Conservation (phyloP, 2,888 invertebrate species). For the Miltochrista miniata region DNA sequence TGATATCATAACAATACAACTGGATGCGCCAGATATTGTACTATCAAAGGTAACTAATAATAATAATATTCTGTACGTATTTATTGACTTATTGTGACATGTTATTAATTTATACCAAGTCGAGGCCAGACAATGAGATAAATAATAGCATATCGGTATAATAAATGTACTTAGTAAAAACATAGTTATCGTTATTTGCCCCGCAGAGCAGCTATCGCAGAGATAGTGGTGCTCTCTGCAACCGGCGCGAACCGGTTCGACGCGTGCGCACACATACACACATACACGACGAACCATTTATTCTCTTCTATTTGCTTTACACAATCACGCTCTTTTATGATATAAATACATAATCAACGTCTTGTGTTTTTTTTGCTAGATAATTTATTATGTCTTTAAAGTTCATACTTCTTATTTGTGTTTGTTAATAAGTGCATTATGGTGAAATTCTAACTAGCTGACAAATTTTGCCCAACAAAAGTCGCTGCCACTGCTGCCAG, state of each 20-base stretch:
- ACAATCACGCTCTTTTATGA: no score
- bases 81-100: conserved; percentile 1
- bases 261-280: conserved; percentile 9
- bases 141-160: conserved; percentile 10
- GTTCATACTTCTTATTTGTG: no score
- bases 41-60: not conserved
- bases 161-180: conserved; percentile 10
- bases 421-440: no score
- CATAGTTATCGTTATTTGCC: conserved; percentile 25
- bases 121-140: conserved; percentile 12
- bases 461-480: no score
- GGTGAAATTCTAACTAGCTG: no score
- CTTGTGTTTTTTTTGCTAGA: no score
- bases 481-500: no score
- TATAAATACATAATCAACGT: no score
- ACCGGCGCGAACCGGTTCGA: conserved; percentile 22
- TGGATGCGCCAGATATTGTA: not conserved
- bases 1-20: not conserved
- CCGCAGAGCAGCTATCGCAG: conserved; percentile 21
- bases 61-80: conserved; percentile 1
- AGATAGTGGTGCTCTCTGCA: conserved; percentile 11
- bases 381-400: no score
- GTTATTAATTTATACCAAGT: not conserved
- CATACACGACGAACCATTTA: not conserved
- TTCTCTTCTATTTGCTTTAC: not conserved